Evolutionary conservation across 2,888 invertebrate genomes (phyloP).

Genomic region (Xanthostigma xanthostigma): DNA sequence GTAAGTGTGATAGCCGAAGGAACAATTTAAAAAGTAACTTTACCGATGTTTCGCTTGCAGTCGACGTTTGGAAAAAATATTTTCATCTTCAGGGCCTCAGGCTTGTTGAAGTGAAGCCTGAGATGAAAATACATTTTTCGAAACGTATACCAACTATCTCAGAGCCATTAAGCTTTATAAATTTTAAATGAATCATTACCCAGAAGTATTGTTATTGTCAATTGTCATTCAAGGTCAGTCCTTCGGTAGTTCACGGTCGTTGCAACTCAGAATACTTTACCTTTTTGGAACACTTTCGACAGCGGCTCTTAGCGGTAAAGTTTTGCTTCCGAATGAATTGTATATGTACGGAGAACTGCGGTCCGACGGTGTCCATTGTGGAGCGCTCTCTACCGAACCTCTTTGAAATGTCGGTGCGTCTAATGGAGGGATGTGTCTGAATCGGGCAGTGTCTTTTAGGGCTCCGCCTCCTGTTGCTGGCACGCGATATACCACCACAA

Average conservation of each 20-base stretch:
- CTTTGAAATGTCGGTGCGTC: constrained; percentile 26
- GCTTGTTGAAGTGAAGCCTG: no score
- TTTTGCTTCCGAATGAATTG: constrained; percentile 26
- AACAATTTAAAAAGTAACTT: no score
- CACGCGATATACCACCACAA: constrained; percentile 5
- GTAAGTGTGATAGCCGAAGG: no score
- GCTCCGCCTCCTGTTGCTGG: constrained; percentile 19
- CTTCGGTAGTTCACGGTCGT: no score
- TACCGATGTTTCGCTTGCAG: no score
- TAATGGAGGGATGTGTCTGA: constrained; percentile 20
- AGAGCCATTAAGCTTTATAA: no score
- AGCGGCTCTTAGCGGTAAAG: constrained; percentile 54
- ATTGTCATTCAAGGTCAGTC: neutral
- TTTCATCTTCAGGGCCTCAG: no score
- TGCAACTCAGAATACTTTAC: constrained; percentile 18
- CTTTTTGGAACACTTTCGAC: constrained; percentile 54
- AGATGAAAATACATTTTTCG: no score
- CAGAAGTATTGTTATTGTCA: neutral
- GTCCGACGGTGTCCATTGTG: constrained; percentile 16
- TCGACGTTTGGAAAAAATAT: no score
- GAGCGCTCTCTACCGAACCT: constrained; percentile 30
- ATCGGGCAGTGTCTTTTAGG: constrained; percentile 13
- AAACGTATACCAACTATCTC: no score
- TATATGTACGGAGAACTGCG: constrained; percentile 16
- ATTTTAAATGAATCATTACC: no score